Percentiles rank a stretch among this genome's conserved stretches.
phyloP scores from a whole-genome alignment of 2,888 invertebrate genomes.

The Sipha maydis region DNA sequence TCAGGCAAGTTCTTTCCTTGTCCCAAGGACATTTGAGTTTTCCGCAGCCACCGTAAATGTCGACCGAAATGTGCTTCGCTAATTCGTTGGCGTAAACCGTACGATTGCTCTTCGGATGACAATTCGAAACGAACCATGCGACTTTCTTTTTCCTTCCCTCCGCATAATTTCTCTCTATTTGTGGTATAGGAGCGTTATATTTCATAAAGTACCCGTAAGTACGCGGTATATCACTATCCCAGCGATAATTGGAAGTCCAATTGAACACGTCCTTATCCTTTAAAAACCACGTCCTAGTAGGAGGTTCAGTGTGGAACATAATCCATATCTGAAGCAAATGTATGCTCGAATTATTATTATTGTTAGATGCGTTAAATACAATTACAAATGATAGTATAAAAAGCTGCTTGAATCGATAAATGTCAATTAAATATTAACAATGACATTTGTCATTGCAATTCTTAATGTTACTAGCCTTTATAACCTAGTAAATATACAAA shows the following conservation, averaged over 20 bases:
- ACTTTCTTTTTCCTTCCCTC: conserved; percentile 92
- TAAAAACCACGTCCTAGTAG: conserved; percentile 91
- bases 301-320: conserved; percentile 93
- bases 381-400: too few species aligned
- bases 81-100: conserved; percentile 88
- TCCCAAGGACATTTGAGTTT: conserved; percentile 84
- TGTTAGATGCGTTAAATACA: neutral
- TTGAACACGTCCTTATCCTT: conserved; percentile 84
- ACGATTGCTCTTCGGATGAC: conserved; percentile 90
- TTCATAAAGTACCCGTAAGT: conserved; percentile 96
- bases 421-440: too few species aligned
- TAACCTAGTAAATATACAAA: too few species aligned
- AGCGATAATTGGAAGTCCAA: conserved; percentile 96
- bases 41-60: conserved; percentile 93
- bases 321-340: conserved; percentile 78
- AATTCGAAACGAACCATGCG: conserved; percentile 98
- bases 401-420: too few species aligned
- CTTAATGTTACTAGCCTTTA: too few species aligned
- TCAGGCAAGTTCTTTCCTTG: conserved; percentile 86
- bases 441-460: too few species aligned
- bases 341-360: neutral
- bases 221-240: conserved; percentile 94
- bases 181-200: conserved; percentile 73
- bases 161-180: conserved; percentile 72
- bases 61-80: conserved; percentile 85